Conservation (phyloP, 2,888 invertebrate species). For the Nemotelus pantherinus region DNA sequence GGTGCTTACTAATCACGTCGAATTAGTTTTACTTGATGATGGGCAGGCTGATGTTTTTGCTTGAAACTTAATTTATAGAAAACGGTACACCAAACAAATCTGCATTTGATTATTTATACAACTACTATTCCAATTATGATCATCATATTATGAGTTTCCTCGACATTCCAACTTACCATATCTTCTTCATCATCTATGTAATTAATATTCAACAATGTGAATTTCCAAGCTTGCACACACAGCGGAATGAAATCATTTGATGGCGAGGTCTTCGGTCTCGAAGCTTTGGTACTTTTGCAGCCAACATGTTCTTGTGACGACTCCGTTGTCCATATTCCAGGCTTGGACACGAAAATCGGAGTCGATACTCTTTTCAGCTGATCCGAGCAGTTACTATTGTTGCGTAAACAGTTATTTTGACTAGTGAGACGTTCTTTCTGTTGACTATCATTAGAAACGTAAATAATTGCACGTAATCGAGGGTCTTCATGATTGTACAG, state of each 20-base stretch:
- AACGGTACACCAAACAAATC: too few relatives aligned
- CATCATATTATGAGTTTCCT: too few relatives aligned
- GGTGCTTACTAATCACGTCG: too few relatives aligned
- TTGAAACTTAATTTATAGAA: too few relatives aligned
- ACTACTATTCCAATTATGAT: too few relatives aligned
- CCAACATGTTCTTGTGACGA: neutral
- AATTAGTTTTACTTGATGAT: too few relatives aligned
- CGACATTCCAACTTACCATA: conserved; percentile 59
- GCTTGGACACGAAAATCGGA: neutral
- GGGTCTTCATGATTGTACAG: conserved; percentile 60
- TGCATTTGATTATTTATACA: too few relatives aligned
- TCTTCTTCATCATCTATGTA: conserved; percentile 65
- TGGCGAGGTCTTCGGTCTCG: conserved; percentile 9
- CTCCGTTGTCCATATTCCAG: too few relatives aligned
- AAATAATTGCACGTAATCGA: conserved; percentile 61
- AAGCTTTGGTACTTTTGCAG: neutral
- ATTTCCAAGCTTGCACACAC: conserved; percentile 63
- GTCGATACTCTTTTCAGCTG: neutral
- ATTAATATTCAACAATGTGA: conserved; percentile 59
- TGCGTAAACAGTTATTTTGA: conserved; percentile 8
- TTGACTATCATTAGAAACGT: conserved; percentile 59
- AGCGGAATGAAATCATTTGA: conserved; percentile 53
- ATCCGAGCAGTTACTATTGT: neutral
- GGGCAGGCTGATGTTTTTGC: too few relatives aligned
- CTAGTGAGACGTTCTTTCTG: conserved; percentile 21